A percentile compares a stretch with the other conserved stretches of the same genome.
Evolutionary conservation across 2,888 invertebrate species (phyloP).

Genomic region (Cistogaster globosa): DNA sequence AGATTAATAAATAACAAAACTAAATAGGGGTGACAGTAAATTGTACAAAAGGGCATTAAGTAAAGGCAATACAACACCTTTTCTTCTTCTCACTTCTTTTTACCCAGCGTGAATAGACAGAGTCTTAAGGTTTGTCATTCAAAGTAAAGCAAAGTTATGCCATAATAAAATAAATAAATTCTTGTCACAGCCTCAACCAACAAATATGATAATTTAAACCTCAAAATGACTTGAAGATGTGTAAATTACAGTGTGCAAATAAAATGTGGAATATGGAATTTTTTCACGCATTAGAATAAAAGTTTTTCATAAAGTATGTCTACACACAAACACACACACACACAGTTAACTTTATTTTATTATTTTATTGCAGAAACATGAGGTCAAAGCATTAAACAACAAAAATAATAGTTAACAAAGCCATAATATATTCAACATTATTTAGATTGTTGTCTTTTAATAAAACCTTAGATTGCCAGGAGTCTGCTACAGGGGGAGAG

Average conservation of each 20-base stretch:
- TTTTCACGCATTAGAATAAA: slow-evolving; percentile 25
- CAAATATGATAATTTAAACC: slow-evolving; percentile 26
- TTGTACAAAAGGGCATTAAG: background rate
- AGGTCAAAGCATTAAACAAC: background rate
- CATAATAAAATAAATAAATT: slow-evolving; percentile 51
- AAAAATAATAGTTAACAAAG: background rate
- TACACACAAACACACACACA: background rate
- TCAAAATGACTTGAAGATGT: background rate
- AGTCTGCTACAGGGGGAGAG: background rate
- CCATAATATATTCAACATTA: slow-evolving; percentile 26
- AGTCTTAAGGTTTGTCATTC: too few relatives aligned
- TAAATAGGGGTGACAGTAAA: background rate
- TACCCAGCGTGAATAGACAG: background rate
- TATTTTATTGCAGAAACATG: background rate
- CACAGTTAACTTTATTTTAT: slow-evolving; percentile 13
- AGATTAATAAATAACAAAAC: background rate
- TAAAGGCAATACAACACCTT: slow-evolving; percentile 6
- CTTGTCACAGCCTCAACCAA: slow-evolving; percentile 41
- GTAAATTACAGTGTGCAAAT: slow-evolving; percentile 11
- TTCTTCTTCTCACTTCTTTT: background rate
- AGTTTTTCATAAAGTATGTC: background rate
- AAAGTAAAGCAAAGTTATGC: background rate
- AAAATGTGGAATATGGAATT: slow-evolving; percentile 22
- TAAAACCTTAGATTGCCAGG: background rate
- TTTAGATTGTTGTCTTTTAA: slow-evolving; percentile 4